Percentiles rank a stretch among this genome's conserved stretches.
These are phyloP conservation scores for Apodemus agrarius DNA, from an alignment of 2,797 vertebrate species.

Conservation along the genomic window DNA sequence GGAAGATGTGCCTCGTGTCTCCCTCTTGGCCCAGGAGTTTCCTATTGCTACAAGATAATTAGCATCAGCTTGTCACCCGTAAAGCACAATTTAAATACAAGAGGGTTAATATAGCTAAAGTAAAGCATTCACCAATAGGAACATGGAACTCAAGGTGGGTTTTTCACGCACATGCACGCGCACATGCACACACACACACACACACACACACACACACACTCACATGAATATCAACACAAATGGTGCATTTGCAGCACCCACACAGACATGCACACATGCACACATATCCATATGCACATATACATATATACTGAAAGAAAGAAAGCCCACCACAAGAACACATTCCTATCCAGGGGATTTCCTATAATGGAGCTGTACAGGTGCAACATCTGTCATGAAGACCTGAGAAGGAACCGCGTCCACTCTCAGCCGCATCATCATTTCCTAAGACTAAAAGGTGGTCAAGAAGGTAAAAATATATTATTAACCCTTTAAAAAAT, in stretches of 20 bases:
- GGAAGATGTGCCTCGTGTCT: background rate
- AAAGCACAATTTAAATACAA: background rate
- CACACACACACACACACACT: background rate
- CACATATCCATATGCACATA: too few relatives aligned
- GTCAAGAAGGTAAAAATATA: background rate
- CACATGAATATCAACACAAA: background rate
- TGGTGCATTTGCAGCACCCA: too few relatives aligned
- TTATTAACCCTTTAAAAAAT: slow-evolving; percentile 5
- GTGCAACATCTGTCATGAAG: fast-evolving
- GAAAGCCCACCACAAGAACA: background rate
- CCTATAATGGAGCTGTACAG: background rate
- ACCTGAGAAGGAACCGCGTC: background rate
- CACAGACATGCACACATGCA: background rate
- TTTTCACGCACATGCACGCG: background rate
- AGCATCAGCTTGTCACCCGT: background rate
- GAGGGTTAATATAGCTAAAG: background rate
- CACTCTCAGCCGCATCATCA: background rate
- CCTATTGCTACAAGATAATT: background rate
- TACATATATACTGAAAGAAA: background rate
- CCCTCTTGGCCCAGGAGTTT: background rate
- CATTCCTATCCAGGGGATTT: background rate
- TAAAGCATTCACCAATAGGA: fast-evolving
- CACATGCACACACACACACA: background rate
- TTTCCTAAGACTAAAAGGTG: background rate
- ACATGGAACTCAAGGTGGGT: fast-evolving